Evolutionary conservation across 2,113 vertebrate species (phyloP).

Genomic region (Odocoileus hemionus): DNA sequence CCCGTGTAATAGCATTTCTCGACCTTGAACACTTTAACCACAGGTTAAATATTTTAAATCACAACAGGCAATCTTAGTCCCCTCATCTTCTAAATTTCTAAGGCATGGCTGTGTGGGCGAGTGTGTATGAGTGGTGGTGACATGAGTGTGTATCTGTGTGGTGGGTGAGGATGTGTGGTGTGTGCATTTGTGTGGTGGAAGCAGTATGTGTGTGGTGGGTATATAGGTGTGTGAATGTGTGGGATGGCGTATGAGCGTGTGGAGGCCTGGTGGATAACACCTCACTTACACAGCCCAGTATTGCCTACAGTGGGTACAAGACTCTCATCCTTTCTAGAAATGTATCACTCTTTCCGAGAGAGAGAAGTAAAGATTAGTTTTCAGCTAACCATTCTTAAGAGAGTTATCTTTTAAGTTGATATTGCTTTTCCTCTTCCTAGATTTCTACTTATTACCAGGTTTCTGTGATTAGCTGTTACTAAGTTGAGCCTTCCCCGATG

Average conservation of each 20-base stretch:
- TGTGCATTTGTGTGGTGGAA: background rate
- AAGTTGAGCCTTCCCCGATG: background rate
- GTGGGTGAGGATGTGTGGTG: background rate
- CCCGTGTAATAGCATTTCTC: background rate
- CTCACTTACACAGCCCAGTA: background rate
- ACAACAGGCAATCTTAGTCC: background rate
- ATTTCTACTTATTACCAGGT: background rate
- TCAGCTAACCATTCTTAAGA: background rate
- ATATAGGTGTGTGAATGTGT: background rate
- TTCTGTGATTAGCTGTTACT: background rate
- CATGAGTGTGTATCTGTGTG: background rate
- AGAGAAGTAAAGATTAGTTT: background rate
- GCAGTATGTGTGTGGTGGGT: background rate
- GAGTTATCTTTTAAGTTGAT: background rate
- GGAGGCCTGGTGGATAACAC: background rate
- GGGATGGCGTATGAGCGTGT: background rate
- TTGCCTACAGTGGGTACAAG: background rate
- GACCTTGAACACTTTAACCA: background rate
- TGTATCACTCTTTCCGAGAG: background rate
- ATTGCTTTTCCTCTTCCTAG: background rate
- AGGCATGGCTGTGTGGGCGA: rapidly evolving
- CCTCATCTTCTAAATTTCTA: background rate
- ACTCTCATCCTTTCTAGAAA: background rate
- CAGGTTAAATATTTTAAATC: background rate
- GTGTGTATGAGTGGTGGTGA: too few species aligned